Evolutionary conservation across 2,113 vertebrate genomes (phyloP), one percentile per base, ranked within the genome.

Genomic region (Hippolais icterina): DNA sequence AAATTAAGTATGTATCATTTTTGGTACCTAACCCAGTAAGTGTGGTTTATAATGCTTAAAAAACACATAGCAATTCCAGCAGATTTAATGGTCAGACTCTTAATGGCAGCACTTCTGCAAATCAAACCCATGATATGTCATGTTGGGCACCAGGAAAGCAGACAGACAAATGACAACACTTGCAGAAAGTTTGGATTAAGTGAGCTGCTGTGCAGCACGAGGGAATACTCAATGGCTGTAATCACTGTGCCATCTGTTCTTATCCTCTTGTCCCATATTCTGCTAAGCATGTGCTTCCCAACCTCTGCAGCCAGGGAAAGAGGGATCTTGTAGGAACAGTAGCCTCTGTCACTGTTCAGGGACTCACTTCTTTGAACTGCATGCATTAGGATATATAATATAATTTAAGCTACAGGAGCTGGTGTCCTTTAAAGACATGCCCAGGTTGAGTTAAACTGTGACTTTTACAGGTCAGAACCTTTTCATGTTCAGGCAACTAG

Each of bases 191-290:
- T 79, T 76, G 91, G 69, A 93, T 96, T 87, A 84, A 95, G 56
- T n/a, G 87, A 87, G 78, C 78, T 91, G 89, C 57, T 79, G 65
- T 84, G 53, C 41, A 72, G 59, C 50, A 39, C 24, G 11, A 83
- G 91, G 61, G 66, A 82, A 15, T 71, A 42, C 42, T 87, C 57
- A 47, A 2, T 1, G 29, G 41, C 86, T 72, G 54, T 96, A 87
- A 93, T 94, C 87, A 39, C 91, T 2, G 3, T 60, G 54, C 91
- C 91, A 89, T 94, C 91, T 96, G 94, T 87, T 95, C 87, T 84
- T 81, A 76, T 95, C 89, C 74, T 82, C 77, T 71, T 82, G 86
- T 90, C 83, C 91, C 72, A 49, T 66, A 90, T 93, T 87, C 92
- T 59, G 42, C 74, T 72, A 57, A 95, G 50, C 4, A 0, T 66